Evolutionary conservation across 2,797 vertebrate genomes (phyloP).

Genomic region (Aplochiton taeniatus): DNA sequence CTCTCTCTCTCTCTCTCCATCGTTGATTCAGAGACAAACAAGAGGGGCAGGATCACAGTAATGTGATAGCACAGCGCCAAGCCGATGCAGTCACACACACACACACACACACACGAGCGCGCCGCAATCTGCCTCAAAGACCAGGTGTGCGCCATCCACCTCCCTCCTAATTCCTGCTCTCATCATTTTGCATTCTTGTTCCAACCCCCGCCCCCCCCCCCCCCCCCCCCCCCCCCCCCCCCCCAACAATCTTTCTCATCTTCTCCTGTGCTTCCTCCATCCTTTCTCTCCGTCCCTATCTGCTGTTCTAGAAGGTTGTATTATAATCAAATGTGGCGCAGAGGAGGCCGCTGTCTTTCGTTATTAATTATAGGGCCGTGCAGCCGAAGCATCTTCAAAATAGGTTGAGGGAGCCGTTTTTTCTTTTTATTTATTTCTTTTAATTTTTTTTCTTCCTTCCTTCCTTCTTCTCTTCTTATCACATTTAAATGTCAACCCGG

Average conservation of each 20-base stretch:
- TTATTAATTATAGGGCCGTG: constrained; percentile 99
- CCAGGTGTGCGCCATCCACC: constrained; percentile 99
- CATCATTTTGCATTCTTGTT: constrained; percentile 78
- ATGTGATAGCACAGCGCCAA: constrained; percentile 97
- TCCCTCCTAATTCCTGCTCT: constrained; percentile 95
- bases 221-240: too few relatives aligned
- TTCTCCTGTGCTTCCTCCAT: constrained; percentile 80
- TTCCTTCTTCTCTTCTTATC: constrained; percentile 92
- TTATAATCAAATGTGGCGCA: constrained; percentile 99
- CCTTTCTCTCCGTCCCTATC: constrained; percentile 69
- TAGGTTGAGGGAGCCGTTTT: too few relatives aligned
- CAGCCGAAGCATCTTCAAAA: constrained; percentile 89
- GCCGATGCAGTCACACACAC: constrained; percentile 78
- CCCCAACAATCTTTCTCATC: constrained; percentile 58
- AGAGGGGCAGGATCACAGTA: constrained; percentile 91
- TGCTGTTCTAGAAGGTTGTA: constrained; percentile 90
- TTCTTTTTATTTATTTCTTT: too few relatives aligned
- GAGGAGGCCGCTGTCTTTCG: constrained; percentile 85
- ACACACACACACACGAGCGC: too few relatives aligned
- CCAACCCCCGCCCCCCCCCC: too few relatives aligned
- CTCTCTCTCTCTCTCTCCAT: constrained; percentile 76
- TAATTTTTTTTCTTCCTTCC: too few relatives aligned
- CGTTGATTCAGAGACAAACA: constrained; percentile 82
- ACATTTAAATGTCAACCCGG: constrained; percentile 90
- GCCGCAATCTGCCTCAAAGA: constrained; percentile 94